Percentiles rank a stretch among this genome's conserved stretches.
These are phyloP conservation scores for Chalcis sispes DNA, from an alignment of 2,888 invertebrate species.

Conservation along the genomic window DNA sequence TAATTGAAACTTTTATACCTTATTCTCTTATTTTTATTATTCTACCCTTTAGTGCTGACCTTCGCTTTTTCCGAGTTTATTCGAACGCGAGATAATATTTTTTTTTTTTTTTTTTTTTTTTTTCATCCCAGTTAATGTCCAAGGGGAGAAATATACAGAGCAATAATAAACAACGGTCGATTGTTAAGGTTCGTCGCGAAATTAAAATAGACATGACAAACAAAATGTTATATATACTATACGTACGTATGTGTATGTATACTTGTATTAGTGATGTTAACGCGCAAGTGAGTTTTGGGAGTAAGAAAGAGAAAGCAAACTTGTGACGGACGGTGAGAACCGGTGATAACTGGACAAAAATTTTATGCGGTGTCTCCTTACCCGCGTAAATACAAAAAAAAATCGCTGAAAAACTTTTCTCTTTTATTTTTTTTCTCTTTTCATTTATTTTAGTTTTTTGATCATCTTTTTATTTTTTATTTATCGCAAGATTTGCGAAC, in stretches of 20 bases:
- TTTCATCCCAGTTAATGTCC: too few relatives aligned
- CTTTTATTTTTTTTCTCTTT: neutral
- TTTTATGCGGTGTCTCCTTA: neutral
- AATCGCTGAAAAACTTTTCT: neutral
- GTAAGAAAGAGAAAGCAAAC: neutral
- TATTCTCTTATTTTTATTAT: too few relatives aligned
- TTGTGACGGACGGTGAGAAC: constrained; percentile 25
- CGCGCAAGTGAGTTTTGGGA: too few relatives aligned
- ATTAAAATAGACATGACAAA: constrained; percentile 64
- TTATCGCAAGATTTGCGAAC: too few relatives aligned
- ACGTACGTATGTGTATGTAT: neutral
- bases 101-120: too few relatives aligned
- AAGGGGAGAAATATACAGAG: too few relatives aligned
- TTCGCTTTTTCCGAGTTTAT: too few relatives aligned
- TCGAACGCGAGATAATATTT: too few relatives aligned
- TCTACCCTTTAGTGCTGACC: too few relatives aligned
- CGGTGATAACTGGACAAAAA: constrained; percentile 35
- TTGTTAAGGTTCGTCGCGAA: neutral
- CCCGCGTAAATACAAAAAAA: neutral
- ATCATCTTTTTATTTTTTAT: too few relatives aligned
- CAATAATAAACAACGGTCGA: constrained; percentile 3
- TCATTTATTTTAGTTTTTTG: neutral
- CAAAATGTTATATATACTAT: constrained; percentile 63
- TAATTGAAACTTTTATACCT: too few relatives aligned
- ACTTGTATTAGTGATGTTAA: too few relatives aligned